Evolutionary conservation across 35 echinoderm and acorn worm genomes (phyloP).

Genomic region (Strongylocentrotus purpuratus): DNA sequence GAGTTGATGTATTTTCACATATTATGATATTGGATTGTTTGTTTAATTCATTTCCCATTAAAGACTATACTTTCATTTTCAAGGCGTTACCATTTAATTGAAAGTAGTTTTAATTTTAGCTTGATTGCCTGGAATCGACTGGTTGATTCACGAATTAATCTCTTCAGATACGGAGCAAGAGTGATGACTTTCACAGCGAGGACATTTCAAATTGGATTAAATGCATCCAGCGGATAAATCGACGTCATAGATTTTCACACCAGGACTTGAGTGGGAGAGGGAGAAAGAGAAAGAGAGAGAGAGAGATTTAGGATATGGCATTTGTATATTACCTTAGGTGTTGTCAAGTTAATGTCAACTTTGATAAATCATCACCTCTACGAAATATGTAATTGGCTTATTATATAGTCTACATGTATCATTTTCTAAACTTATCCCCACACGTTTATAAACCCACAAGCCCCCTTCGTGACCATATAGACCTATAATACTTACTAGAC

Average conservation of each 20-base stretch:
- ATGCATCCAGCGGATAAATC: not conserved
- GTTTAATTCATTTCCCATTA: constrained; percentile 6
- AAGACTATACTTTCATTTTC: not conserved
- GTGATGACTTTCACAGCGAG: not conserved
- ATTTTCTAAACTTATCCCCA: too few species aligned
- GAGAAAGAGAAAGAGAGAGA: not conserved
- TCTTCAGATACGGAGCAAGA: not conserved
- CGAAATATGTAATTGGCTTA: too few species aligned
- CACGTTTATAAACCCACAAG: too few species aligned
- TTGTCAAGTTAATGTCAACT: too few species aligned
- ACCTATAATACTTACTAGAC: too few species aligned
- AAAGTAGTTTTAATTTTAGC: not conserved
- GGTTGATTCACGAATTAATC: not conserved
- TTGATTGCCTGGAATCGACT: not conserved
- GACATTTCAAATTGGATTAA: not conserved
- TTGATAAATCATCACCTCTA: too few species aligned
- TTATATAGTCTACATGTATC: too few species aligned
- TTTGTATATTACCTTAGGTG: too few species aligned
- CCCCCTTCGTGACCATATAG: too few species aligned
- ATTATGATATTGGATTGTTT: not conserved
- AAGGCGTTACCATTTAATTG: not conserved
- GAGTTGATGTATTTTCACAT: not conserved
- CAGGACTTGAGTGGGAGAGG: not conserved
- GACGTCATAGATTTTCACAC: not conserved
- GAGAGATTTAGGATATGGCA: not conserved